phyloP scores from a whole-genome alignment of 2,113 vertebrate genomes.

The Anolis carolinensis region DNA sequence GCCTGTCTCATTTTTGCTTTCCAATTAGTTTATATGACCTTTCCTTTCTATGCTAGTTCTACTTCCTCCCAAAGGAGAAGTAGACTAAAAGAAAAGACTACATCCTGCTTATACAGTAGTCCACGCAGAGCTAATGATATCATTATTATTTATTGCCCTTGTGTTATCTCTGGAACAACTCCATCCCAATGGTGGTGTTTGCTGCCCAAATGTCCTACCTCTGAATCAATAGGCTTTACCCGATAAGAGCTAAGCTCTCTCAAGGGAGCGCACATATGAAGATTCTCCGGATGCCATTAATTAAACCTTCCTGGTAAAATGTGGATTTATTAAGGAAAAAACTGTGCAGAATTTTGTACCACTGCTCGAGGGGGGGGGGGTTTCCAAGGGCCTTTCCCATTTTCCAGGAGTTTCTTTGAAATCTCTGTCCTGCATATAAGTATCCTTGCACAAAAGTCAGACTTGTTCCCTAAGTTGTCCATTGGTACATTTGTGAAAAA shows the following conservation, averaged over 20 bases:
- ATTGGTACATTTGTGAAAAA: too few species aligned
- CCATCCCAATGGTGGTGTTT: neutral
- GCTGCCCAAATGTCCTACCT: neutral
- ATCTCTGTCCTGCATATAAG: neutral
- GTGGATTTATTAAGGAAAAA: slow-evolving; percentile 37
- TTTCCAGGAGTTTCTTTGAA: neutral
- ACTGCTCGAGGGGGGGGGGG: slow-evolving; percentile 24
- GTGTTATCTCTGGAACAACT: slow-evolving; percentile 30
- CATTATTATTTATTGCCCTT: slow-evolving; percentile 24
- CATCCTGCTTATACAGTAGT: slow-evolving; percentile 30
- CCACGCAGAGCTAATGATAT: slow-evolving; percentile 18
- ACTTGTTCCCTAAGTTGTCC: too few species aligned
- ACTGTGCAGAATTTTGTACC: slow-evolving; percentile 48
- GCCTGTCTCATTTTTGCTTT: neutral
- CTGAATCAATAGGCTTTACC: slow-evolving; percentile 16
- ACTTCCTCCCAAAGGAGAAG: slow-evolving; percentile 15
- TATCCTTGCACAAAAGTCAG: too few species aligned
- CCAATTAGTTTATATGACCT: neutral
- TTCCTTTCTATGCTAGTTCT: slow-evolving; percentile 21
- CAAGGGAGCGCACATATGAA: slow-evolving; percentile 25
- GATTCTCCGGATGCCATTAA: slow-evolving; percentile 49
- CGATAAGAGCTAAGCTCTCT: slow-evolving; percentile 9
- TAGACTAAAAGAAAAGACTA: slow-evolving; percentile 30
- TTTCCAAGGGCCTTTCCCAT: slow-evolving; percentile 13
- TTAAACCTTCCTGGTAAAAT: slow-evolving; percentile 50